A percentile compares a stretch with the other conserved stretches of the same genome.
Evolutionary conservation across 2,888 invertebrate genomes (phyloP).

Genomic region (Hypena proboscidalis): DNA sequence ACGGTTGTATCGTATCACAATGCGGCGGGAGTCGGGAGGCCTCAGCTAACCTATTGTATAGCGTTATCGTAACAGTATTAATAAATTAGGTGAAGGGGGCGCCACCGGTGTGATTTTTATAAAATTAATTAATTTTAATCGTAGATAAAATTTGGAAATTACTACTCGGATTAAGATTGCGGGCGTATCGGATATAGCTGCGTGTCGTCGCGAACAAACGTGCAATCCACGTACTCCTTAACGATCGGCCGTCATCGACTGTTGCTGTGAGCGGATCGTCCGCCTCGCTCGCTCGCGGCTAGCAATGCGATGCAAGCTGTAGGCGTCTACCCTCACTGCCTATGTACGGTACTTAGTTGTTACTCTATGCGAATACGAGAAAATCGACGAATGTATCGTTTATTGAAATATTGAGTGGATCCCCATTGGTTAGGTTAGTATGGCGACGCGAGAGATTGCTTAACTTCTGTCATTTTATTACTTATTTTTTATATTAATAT

Average conservation of each 20-base stretch:
- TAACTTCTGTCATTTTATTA: neutral
- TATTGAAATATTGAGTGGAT: too few relatives aligned
- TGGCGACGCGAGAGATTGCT: slow-evolving; percentile 1
- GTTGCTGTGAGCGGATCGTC: too few relatives aligned
- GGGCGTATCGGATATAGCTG: slow-evolving; percentile 25
- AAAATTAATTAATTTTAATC: slow-evolving; percentile 45
- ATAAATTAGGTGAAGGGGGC: slow-evolving; percentile 56
- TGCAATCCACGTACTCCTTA: slow-evolving; percentile 7
- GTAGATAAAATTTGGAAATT: slow-evolving; percentile 41
- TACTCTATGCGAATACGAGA: too few relatives aligned
- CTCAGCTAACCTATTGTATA: slow-evolving; percentile 36
- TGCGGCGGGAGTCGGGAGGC: slow-evolving; percentile 12
- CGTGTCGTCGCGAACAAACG: slow-evolving; percentile 9
- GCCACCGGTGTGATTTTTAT: slow-evolving; percentile 53
- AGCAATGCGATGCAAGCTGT: too few relatives aligned
- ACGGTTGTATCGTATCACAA: slow-evolving; percentile 62
- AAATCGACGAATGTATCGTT: too few relatives aligned
- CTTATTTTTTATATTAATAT: too few relatives aligned
- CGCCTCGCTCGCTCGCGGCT: too few relatives aligned
- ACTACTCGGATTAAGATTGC: slow-evolving; percentile 36
- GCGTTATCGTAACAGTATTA: slow-evolving; percentile 64
- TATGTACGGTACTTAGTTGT: too few relatives aligned
- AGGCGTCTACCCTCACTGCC: too few relatives aligned
- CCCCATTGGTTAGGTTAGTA: slow-evolving; percentile 28
- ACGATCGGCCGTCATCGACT: slow-evolving; percentile 7